Conservation (phyloP, 1,140 invertebrate genomes). For the Drosophila lacteicornis region DNA sequence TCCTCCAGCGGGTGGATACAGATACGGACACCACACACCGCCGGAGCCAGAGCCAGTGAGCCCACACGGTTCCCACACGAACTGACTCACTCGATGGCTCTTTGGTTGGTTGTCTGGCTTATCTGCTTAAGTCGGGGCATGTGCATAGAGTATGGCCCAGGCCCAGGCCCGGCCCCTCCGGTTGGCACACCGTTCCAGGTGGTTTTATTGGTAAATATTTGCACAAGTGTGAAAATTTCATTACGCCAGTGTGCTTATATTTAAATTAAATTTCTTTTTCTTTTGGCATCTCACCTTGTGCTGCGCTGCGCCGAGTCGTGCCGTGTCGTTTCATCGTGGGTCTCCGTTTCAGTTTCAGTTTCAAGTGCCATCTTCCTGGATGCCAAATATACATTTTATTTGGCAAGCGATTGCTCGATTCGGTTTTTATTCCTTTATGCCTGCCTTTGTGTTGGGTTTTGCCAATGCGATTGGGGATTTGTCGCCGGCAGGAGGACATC, state of each 20-base stretch:
- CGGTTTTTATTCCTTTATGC: slow-evolving; percentile 64
- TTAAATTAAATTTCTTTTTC: slow-evolving; percentile 83
- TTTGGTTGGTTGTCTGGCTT: slow-evolving; percentile 58
- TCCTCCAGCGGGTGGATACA: slow-evolving; percentile 13
- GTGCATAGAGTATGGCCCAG: slow-evolving; percentile 44
- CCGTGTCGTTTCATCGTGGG: not conserved
- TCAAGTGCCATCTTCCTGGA: slow-evolving; percentile 65
- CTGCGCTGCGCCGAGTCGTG: not conserved
- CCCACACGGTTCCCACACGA: slow-evolving; percentile 16
- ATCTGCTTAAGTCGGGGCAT: slow-evolving; percentile 78
- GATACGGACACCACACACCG: slow-evolving; percentile 22
- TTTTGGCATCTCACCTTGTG: slow-evolving; percentile 45
- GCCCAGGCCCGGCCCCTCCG: slow-evolving; percentile 1
- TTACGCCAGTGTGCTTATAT: slow-evolving; percentile 83
- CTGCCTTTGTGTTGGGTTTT: slow-evolving; percentile 51
- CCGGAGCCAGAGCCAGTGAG: slow-evolving; percentile 10
- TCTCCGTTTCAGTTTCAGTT: slow-evolving; percentile 18
- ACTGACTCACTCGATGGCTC: slow-evolving; percentile 42
- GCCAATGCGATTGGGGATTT: slow-evolving; percentile 67
- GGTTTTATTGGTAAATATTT: slow-evolving; percentile 84
- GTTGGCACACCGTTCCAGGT: slow-evolving; percentile 43
- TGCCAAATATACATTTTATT: slow-evolving; percentile 67
- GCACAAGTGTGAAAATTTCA: slow-evolving; percentile 85
- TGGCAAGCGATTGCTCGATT: slow-evolving; percentile 66
- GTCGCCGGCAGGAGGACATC: slow-evolving; percentile 5